Percentiles rank a stretch among this genome's conserved stretches.
phyloP scores from a whole-genome alignment of 1,140 invertebrate species.

The Anthonomus grandis region DNA sequence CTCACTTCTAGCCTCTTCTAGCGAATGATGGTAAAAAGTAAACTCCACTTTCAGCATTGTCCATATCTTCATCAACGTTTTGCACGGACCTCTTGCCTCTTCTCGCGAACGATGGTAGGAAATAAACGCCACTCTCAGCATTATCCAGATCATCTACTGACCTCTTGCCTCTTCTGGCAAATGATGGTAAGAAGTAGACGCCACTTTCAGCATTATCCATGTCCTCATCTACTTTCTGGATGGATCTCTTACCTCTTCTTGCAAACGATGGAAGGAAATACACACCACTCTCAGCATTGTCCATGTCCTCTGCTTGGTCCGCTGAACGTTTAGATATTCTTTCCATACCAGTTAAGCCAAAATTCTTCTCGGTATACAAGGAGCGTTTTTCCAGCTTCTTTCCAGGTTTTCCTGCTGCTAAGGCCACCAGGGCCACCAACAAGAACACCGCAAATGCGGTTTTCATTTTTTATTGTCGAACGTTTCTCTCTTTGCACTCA shows the following conservation, averaged over 20 bases:
- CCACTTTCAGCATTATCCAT: slow-evolving; percentile 19
- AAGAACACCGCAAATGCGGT: slow-evolving; percentile 11
- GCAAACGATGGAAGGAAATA: slow-evolving; percentile 25
- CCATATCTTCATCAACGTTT: slow-evolving; percentile 17
- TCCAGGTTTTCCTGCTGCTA: background rate
- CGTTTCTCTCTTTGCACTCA: background rate
- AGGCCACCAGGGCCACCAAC: background rate
- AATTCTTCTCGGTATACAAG: slow-evolving; percentile 23
- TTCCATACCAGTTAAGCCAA: slow-evolving; percentile 24
- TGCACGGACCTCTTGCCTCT: slow-evolving; percentile 22
- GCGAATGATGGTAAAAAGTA: slow-evolving; percentile 28
- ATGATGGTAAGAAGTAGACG: slow-evolving; percentile 25
- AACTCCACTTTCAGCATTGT: slow-evolving; percentile 23
- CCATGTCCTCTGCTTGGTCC: slow-evolving; percentile 14
- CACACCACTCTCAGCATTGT: slow-evolving; percentile 15
- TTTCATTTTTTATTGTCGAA: slow-evolving; percentile 16
- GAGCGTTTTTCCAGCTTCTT: slow-evolving; percentile 24
- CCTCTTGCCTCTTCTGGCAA: slow-evolving; percentile 23
- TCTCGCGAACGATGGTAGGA: slow-evolving; percentile 25
- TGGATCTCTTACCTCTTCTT: slow-evolving; percentile 24
- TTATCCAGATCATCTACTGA: slow-evolving; percentile 19
- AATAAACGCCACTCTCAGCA: slow-evolving; percentile 23
- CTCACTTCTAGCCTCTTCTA: slow-evolving; percentile 18
- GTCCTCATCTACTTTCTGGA: slow-evolving; percentile 11
- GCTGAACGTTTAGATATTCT: slow-evolving; percentile 28